Percentiles rank a stretch among this genome's conserved stretches.
These are phyloP conservation scores for Syngnathus scovelli DNA, from an alignment of 2,113 vertebrate genomes.

Conservation along the genomic window DNA sequence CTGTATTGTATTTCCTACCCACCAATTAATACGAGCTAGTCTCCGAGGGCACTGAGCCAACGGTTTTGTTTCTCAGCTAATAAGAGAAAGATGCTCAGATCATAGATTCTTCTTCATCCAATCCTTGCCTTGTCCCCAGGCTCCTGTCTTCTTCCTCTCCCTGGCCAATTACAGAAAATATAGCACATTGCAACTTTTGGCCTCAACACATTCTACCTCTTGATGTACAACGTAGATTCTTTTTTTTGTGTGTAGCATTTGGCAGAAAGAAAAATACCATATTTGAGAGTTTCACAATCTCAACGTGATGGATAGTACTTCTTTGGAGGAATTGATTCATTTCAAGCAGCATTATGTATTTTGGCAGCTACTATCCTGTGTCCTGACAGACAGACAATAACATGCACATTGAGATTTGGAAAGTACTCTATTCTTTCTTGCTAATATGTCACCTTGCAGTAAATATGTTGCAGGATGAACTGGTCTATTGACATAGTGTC, in stretches of 20 bases:
- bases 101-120: conserved; percentile 50
- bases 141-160: conserved; percentile 37
- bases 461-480: conserved; percentile 44
- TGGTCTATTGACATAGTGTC: conserved; percentile 45
- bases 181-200: conserved; percentile 27
- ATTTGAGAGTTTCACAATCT: background rate
- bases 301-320: background rate
- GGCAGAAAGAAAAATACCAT: conserved; percentile 34
- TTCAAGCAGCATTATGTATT: background rate
- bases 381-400: conserved; percentile 13
- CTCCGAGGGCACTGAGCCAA: conserved; percentile 39
- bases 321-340: background rate
- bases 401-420: conserved; percentile 30
- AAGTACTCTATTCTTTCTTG: background rate
- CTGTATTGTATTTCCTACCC: conserved; percentile 34
- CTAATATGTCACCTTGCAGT: conserved; percentile 37
- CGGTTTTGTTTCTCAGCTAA: conserved; percentile 40
- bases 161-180: conserved; percentile 56
- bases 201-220: conserved; percentile 23
- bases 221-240: conserved; percentile 26
- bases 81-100: conserved; percentile 42
- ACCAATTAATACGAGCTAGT: conserved; percentile 48
- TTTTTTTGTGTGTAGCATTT: conserved; percentile 15
- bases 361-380: background rate
- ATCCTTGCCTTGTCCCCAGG: conserved; percentile 40